Evolutionary conservation across 2,797 vertebrate genomes (phyloP), one percentile per base, ranked within the genome.

Genomic region (Helarctos malayanus): DNA sequence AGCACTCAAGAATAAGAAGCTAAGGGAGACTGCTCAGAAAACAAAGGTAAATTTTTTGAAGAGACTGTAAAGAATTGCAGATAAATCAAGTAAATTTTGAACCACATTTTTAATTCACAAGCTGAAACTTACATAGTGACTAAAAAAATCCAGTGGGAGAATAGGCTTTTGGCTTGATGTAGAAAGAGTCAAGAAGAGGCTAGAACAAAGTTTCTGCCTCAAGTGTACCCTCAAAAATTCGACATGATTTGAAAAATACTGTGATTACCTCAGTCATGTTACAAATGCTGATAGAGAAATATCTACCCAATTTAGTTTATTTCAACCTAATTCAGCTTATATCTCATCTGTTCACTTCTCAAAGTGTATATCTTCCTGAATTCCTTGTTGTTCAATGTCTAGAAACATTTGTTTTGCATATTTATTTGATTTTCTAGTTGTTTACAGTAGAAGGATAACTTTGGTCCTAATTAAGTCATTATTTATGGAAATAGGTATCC

Each of bases 21-120:
- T 35, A 69, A 92, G 25, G 49, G 47, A 96, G 16, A 57, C 81
- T 56, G 56, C 19, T 63, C 47, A 61, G 16, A 75, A 61, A 71
- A 69, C 59, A 89, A 92, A 88, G 57, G 45, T 16, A 75, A 81
- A 32, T 41, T 47, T 32, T 57, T 78, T 71, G 54, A 91, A 25
- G 2, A 52, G 29, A 61, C 59, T 18, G 3, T 92, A 23, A 88
- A 83, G 21, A 59, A 41, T 54, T 68, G 14, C 15, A 92, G 45
- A 84, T 76, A 92, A 93, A 92, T 75, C 27, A 89, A 75, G 49
- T 81, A 35, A 78, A 29, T 21, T 91, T 69, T 89, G 56, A 91
- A 89, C 5, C 49, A n/a, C 35, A 68, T 59, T 83, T 89, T 18
- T 61, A 41, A 68, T 81, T 73, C 41, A 29, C 78, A 95, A 91